phyloP scores from a whole-genome alignment of 2,797 vertebrate genomes.

The Acrossocheilus fasciatus region DNA sequence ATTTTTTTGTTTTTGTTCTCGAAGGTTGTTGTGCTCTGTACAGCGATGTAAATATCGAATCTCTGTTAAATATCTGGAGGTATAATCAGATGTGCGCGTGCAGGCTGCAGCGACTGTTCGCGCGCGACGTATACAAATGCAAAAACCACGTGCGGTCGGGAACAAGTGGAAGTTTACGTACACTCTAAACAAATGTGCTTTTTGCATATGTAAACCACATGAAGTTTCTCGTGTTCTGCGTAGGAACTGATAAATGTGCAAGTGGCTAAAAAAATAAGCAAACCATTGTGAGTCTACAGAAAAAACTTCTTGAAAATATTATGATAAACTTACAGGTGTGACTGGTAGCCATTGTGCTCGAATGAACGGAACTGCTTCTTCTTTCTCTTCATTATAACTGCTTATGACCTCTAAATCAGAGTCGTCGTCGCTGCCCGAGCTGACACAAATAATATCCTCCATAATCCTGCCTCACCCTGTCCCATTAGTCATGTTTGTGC shows the following conservation, averaged over 20 bases:
- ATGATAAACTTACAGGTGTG: conserved; percentile 66
- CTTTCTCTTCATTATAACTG: conserved; percentile 46
- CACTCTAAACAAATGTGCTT: not conserved
- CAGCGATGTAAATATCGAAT: not conserved
- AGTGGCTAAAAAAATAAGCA: not conserved
- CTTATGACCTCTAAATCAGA: conserved; percentile 74
- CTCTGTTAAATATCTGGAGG: not conserved
- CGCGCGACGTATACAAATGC: not conserved
- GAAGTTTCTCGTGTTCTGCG: not conserved
- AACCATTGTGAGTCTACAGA: not conserved
- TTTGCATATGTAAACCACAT: conserved; percentile 18
- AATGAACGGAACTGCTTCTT: conserved; percentile 38
- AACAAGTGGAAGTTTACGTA: not conserved
- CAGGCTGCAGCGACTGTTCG: not conserved
- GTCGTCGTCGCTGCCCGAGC: conserved; percentile 72
- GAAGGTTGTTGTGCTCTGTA: not conserved
- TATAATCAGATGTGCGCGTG: not conserved
- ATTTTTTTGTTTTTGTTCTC: not conserved
- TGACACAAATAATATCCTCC: conserved; percentile 73
- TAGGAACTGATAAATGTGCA: not conserved
- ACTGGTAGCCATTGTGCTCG: conserved; percentile 53
- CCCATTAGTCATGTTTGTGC: not conserved
- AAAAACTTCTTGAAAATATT: not conserved
- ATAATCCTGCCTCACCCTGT: conserved; percentile 52
- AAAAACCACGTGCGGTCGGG: not conserved